Base-by-base conservation (phyloP, 2,888 invertebrate genomes). In the Nineta flava region DNA sequence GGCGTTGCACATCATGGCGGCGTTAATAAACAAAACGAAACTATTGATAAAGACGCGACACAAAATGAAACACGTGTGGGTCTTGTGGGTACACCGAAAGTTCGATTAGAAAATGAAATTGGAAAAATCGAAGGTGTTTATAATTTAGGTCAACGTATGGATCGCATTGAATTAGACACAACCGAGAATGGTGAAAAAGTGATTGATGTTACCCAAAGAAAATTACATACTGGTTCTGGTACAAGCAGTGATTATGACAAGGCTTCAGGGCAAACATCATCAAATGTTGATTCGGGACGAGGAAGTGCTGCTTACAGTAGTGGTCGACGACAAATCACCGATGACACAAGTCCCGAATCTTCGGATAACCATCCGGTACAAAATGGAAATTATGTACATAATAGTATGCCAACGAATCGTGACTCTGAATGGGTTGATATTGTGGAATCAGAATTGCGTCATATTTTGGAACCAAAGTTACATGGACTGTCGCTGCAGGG, bases 391-490 rank as follows among this genome's bases (percentile, higher is more conserved):
- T 51, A 52, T 21, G 47, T 49, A 6, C 48, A 19, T 32, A 38
- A 46, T 46, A 35, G 9, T 34, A n/a, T 40, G 12, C 10, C 15
- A 2, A 10, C 58, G 69, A 75, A 70, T 31, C 77, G 75, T 55
- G 83, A 84, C 58, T 77, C 82, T 31, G 85, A 86, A 65, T 87
- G 87, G 87, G 83, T 83, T 1, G 85, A 85, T 57, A 75, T 84
- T 46, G 86, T 86, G 9, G 86, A 87, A 62, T 83, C 82, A 43
- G 87, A 87, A 63, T 70, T 87, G 17, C 72, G 85, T 15, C 81
- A 83, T 62, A 86, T 86, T 59, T 64, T 86, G 54, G 84, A 85
- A 60, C 84, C 84, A 1, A 79, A 81, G 62, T 67, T 83, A 48
- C 78, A 82, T n/a, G 71, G 72, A 55, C 64, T 79, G 62, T 68